Evolutionary conservation across 2,888 invertebrate genomes (phyloP), one percentile per base, ranked within the genome.

Genomic region (Ectemnius continuus): DNA sequence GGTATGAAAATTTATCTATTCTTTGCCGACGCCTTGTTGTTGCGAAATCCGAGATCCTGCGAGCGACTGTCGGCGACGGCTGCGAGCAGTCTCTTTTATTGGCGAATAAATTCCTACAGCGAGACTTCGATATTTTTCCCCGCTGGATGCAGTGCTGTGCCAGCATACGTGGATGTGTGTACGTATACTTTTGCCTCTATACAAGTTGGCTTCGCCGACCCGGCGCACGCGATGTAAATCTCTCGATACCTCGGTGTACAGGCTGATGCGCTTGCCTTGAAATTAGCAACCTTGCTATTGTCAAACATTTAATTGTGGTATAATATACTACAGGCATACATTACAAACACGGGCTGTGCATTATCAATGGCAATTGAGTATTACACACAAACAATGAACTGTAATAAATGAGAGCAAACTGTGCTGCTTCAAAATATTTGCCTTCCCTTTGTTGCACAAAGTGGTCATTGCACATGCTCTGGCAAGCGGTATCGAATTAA

Each of bases 201-300:
- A 8, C 6, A 36, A 62, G 18, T 36, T 23, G 48, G 61, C 52
- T 45, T 45, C 59, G 76, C 57, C 65, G 36, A 16, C 0, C 52
- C 16, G 52, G 58, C 60, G 67, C 36, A 20, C 57, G 36, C 36
- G 78, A 66, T 73, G 72, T 73, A 80, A 78, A 80, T 78, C 80
- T 75, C 46, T 46, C 36, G 26, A 28, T 18, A 36, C 36, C 56
- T 20, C 45, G 28, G 13, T 11, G 1, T 48, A 28, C 14, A 47
- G 28, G 60, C 16, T 14, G 28, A 16, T 64, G 26, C 8, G 36
- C 11, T 36, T 36, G 11, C 8, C 36, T 36, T 36, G 36, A 11
- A 36, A 36, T 8, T 11, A 36, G 36, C 36, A 36, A 36, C 11
- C 1, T 6, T 4, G 36, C 8, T 36, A 11, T 36, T 4, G 11